Evolutionary conservation across 2,113 vertebrate genomes (phyloP).

Genomic region (Rhabdomys dilectus): DNA sequence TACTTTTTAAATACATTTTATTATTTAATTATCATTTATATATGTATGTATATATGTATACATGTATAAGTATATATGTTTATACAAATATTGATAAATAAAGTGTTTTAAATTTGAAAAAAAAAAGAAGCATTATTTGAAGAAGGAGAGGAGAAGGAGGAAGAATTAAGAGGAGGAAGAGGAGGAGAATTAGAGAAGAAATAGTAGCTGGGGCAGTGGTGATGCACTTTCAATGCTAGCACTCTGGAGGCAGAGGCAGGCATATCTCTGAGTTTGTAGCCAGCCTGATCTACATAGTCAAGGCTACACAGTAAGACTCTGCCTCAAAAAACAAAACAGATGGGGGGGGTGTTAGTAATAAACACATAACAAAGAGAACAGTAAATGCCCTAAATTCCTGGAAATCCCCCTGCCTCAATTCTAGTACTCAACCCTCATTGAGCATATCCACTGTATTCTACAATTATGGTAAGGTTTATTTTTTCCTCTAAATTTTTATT

Average conservation of each 20-base stretch:
- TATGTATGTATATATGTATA: too few relatives aligned
- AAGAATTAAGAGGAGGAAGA: too few relatives aligned
- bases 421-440: not conserved
- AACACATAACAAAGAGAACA: not conserved
- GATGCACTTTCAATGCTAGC: not conserved
- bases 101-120: too few relatives aligned
- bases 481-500: conserved; percentile 84
- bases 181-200: too few relatives aligned
- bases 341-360: not conserved
- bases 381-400: not conserved
- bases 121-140: too few relatives aligned
- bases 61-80: too few relatives aligned
- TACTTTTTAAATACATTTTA: too few relatives aligned
- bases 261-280: not conserved
- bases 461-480: not conserved
- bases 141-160: too few relatives aligned
- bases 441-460: not conserved
- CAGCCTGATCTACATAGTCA: not conserved
- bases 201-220: not conserved
- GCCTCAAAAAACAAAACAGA: not conserved
- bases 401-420: not conserved
- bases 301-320: not conserved
- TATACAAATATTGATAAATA: too few relatives aligned
- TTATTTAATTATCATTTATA: too few relatives aligned
- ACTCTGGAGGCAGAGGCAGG: not conserved